Base-by-base conservation (phyloP, 1,140 invertebrate genomes). In the Drosophila nikananu region DNA sequence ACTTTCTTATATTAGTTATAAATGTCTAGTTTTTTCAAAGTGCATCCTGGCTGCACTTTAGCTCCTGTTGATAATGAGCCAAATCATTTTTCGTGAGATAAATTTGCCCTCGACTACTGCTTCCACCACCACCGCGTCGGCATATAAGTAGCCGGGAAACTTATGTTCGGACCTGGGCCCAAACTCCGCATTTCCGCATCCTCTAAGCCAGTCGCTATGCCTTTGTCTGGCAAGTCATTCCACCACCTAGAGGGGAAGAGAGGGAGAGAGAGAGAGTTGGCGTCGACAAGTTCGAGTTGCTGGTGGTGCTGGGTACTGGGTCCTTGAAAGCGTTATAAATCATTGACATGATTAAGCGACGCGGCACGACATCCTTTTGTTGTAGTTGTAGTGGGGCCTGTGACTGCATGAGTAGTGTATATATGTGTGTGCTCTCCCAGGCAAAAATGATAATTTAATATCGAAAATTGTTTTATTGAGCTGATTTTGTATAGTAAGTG, bases 301-400 rank as follows among this genome's bases (percentile, higher is more conserved):
- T 52, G 49, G 49, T 90, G 82, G 75, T 74, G 67, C 68, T 79
- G 67, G 82, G 71, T 90, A 71, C 86, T 90, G 84, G 86, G 75
- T 90, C 81, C 86, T 90, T 90, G 86, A 90, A 90, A 90, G 86
- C 86, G 79, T 90, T 90, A 90, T 90, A 90, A 90, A 90, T 90
- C 86, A 90, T 90, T 90, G 86, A 82, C 86, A 90, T 90, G 86
- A 90, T 90, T 90, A 90, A 90, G 86, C 79, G 86, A 81, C 79
- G 77, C 78, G 81, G 84, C 84, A 89, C 84, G 84, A 89, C 86
- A 89, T 79, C 81, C 84, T 81, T 89, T 87, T 87, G 84, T 87
- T 87, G 77, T 77, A 83, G 52, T 67, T 61, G 55, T 67, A 74
- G 61, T 61, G 27, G 30, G 32, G 8, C 30, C 15, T 17, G n/a